Base-by-base conservation (phyloP, 2,888 invertebrate genomes). In the Thymelicus sylvestris region DNA sequence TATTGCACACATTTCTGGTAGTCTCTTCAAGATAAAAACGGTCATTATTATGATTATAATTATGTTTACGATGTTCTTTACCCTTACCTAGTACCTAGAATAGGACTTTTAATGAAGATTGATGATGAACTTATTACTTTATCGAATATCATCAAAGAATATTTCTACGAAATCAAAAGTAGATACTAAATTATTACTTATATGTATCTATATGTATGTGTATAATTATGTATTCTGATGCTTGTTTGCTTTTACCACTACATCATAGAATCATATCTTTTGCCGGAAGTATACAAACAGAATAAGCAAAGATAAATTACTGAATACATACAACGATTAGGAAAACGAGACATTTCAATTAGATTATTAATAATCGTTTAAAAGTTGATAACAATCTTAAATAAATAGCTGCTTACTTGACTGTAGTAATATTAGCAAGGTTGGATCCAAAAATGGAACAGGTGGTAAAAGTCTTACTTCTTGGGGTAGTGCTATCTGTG, bases 401-500 rank as follows among this genome's bases (percentile, higher is more conserved):
- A 59, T 39, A 39, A 59, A 59, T n/a, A 39, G 59, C 24, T 31
- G 57, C 6, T 31, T 13, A 4, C 1, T 2, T 5, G 31, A 31
- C 1, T 31, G 19, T 57, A 10, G 12, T 4, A n/a, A 57, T 57
- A 13, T 57, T 12, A 57, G 3, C 31, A 31, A 8, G 31, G 6
- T 57, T 57, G 31, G 31, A 31, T 57, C 44, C 44, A 8, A 44
- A 10, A 44, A 44, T 44, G 44, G 12, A 44, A 7, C 50, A 13
- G 12, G 13, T 31, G 31, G 31, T 55, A 4, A 55, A 55, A 19
- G 19, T 55, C 55, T 7, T 55, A 31, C 41, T 74, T 52, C 38
- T 63, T 3, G 63, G 66, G 24, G 39, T 74, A 13, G 55, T 70
- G 44, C 31, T 60, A 0, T 12, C 70, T 6, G 60, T 47, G n/a